Evolutionary conservation across 1,140 invertebrate genomes (phyloP).

Genomic region (Lutraria rhynchaena): DNA sequence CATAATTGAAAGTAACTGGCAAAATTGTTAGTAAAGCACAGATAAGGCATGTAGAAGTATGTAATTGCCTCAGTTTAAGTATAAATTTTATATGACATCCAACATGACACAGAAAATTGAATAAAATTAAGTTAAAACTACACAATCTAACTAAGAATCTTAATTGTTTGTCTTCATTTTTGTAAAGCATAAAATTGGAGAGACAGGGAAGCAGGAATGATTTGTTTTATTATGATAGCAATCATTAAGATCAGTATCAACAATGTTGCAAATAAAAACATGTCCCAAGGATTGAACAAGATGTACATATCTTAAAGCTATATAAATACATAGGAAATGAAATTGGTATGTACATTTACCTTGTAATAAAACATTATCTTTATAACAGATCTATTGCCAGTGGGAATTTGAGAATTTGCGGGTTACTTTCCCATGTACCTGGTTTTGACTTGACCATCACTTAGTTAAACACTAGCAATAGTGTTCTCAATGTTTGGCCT

Average conservation of each 20-base stretch:
- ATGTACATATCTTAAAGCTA: constrained; percentile 56
- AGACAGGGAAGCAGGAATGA: constrained; percentile 41
- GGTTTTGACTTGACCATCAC: not conserved
- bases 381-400: constrained; percentile 42
- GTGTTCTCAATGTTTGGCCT: constrained; percentile 8
- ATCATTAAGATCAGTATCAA: constrained; percentile 50
- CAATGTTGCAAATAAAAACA: constrained; percentile 37
- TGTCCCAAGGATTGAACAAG: constrained; percentile 33
- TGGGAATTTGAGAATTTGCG: not conserved
- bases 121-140: too few relatives aligned
- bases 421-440: constrained; percentile 22
- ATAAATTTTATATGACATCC: too few relatives aligned
- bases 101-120: too few relatives aligned
- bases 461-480: constrained; percentile 1
- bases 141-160: too few relatives aligned
- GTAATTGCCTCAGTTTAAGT: too few relatives aligned
- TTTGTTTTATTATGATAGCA: constrained; percentile 24
- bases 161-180: too few relatives aligned
- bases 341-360: constrained; percentile 38
- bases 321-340: constrained; percentile 48
- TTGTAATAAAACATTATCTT: constrained; percentile 59
- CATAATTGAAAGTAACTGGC: too few relatives aligned
- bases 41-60: too few relatives aligned
- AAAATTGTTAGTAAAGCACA: too few relatives aligned
- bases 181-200: constrained; percentile 22